phyloP scores from a whole-genome alignment of 2,113 vertebrate genomes.

The Muntiacus muntjak region DNA sequence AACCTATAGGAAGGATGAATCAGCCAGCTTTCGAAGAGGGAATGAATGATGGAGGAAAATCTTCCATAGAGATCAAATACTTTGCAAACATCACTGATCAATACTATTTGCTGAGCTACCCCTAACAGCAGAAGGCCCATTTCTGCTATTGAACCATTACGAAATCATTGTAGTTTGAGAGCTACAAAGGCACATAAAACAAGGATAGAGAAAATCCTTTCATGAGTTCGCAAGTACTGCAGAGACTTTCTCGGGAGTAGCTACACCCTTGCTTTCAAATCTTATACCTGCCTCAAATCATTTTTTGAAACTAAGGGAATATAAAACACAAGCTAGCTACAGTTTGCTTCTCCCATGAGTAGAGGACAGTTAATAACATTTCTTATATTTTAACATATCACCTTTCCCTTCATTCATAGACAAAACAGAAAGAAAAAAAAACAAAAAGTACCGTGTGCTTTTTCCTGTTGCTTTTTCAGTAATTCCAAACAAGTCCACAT shows the following conservation, averaged over 20 bases:
- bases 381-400: conserved; percentile 52
- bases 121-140: neutral
- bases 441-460: neutral
- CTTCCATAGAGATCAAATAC: neutral
- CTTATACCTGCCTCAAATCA: conserved; percentile 10
- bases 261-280: neutral
- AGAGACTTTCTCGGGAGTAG: conserved; percentile 35
- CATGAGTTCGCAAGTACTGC: neutral
- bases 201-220: neutral
- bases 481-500: conserved; percentile 30
- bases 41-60: neutral
- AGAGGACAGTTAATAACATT: conserved; percentile 28
- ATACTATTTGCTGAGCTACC: neutral
- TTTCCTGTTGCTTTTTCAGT: conserved; percentile 48
- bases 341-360: conserved; percentile 33
- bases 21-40: neutral
- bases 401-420: conserved; percentile 56
- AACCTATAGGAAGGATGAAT: neutral
- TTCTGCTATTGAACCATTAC: neutral
- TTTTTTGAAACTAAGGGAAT: neutral
- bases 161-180: conserved; percentile 18
- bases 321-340: conserved; percentile 36
- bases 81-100: neutral
- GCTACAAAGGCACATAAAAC: neutral
- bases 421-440: neutral